Conservation (phyloP, 2,113 vertebrate genomes). For the Entomyzon cyanotis region DNA sequence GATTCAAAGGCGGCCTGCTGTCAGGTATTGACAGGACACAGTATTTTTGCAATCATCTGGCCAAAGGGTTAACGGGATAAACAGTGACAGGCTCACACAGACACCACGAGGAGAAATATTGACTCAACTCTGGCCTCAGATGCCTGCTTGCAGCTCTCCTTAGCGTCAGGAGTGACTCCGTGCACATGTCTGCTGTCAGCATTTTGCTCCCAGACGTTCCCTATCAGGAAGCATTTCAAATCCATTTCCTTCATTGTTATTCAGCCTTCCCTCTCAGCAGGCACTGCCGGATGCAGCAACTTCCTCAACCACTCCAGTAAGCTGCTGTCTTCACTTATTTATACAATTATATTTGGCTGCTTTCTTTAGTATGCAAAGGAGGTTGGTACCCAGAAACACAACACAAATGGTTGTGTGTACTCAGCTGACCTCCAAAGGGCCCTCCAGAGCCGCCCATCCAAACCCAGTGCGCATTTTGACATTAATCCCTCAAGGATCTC, state of each 20-base stretch:
- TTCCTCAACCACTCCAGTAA: not conserved
- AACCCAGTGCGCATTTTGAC: fast-evolving
- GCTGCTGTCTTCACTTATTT: not conserved
- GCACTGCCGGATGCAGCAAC: not conserved
- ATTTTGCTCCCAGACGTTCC: not conserved
- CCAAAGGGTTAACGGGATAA: conserved; percentile 30
- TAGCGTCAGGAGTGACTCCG: not conserved
- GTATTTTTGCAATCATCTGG: conserved; percentile 14
- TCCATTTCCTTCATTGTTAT: not conserved
- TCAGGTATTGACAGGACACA: not conserved
- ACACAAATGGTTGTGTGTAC: not conserved
- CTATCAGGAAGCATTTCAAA: not conserved
- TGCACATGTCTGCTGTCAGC: not conserved
- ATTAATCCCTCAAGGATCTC: not conserved
- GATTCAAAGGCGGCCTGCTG: conserved; percentile 32
- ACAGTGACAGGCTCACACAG: conserved; percentile 1
- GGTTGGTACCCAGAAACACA: not conserved
- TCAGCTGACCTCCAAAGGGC: not conserved
- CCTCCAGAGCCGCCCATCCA: not conserved
- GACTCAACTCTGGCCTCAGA: not conserved
- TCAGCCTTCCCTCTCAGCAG: not conserved
- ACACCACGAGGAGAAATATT: not conserved
- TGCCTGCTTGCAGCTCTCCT: not conserved
- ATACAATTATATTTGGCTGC: not conserved
- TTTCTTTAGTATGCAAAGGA: not conserved